Evolutionary conservation across 2,888 invertebrate species (phyloP), one percentile per base, ranked within the genome.

Genomic region (Drosophila borealis): DNA sequence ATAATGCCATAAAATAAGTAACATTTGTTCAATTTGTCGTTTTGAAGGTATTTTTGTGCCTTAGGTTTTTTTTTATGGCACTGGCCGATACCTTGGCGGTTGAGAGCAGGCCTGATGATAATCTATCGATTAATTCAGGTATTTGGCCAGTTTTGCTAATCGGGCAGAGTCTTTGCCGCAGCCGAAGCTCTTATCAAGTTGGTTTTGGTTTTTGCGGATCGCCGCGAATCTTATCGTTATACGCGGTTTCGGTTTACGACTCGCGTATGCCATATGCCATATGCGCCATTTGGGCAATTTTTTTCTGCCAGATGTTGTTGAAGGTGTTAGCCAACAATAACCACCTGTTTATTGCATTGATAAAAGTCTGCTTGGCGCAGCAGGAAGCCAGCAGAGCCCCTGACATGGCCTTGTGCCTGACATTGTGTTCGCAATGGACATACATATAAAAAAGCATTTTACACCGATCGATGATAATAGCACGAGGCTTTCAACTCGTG

Each of bases 1-100:
- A 85, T 84, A 84, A 68, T 80, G 68, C 13, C 66, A 57, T 65
- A 77, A 68, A 70, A 50, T 36, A 61, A 54, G 60, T 13, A 9
- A 34, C 13, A 13, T 4, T 44, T 62, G 60, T 62, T n/a, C 51
- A 41, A 33, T 55, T 46, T 60, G 34, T 29, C 5, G 17, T 19
- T 17, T 5, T 42, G 46, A 36, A 51, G 45, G 37, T 19, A 19
- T 25, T 21, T 46, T 63, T 11, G 29, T 29, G 29, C 29, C 8
- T 29, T 8, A 29, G 8, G 29, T 4, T 37, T 4, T 29, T 29
- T 39, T 54, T 51, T 53, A 56, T 51, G 14, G 29, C 36, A 36
- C 21, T 42, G 25, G 36, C 33, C 49, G 11, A 45, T 41, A 75
- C 82, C 56, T 64, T 54, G 57, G 64, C 21, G 37, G 37, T 54